phyloP scores from a whole-genome alignment of 2,888 invertebrate genomes.

The Synanthedon tipuliformis region DNA sequence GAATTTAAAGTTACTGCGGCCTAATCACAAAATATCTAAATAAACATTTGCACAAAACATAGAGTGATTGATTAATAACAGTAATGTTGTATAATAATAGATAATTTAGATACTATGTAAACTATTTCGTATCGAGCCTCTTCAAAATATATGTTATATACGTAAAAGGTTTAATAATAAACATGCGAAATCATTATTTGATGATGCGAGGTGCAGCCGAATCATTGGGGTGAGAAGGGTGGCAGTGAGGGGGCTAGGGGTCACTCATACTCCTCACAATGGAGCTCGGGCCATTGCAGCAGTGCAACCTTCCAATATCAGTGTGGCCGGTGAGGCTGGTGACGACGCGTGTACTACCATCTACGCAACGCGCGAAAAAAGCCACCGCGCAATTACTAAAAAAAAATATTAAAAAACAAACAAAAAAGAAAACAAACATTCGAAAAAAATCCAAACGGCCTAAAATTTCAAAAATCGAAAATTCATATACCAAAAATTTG shows the following conservation, averaged over 20 bases:
- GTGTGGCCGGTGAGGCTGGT: constrained; percentile 66
- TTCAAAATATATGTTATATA: not conserved
- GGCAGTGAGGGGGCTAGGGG: constrained; percentile 19
- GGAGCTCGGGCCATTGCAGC: constrained; percentile 39
- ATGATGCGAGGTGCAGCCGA: constrained; percentile 59
- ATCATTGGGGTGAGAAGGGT: constrained; percentile 44
- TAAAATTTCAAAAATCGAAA: constrained; percentile 24
- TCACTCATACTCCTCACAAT: constrained; percentile 31
- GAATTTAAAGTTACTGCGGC: too few relatives aligned
- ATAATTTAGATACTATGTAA: not conserved
- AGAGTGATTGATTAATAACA: too few relatives aligned
- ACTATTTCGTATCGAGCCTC: not conserved
- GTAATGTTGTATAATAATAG: too few relatives aligned
- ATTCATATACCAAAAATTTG: constrained; percentile 51
- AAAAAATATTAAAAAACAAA: constrained; percentile 15
- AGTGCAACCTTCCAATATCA: constrained; percentile 54
- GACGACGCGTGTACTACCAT: constrained; percentile 64
- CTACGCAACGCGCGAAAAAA: constrained; percentile 62
- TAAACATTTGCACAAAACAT: too few relatives aligned
- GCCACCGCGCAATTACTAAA: constrained; percentile 31
- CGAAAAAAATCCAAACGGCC: constrained; percentile 37
- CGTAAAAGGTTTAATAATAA: constrained; percentile 49
- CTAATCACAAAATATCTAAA: too few relatives aligned
- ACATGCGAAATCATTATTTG: constrained; percentile 68
- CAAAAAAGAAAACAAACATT: constrained; percentile 16